phyloP scores from a whole-genome alignment of 30 jellyfish, hydroid and myxozoan species.

The Aurelia sp. region DNA sequence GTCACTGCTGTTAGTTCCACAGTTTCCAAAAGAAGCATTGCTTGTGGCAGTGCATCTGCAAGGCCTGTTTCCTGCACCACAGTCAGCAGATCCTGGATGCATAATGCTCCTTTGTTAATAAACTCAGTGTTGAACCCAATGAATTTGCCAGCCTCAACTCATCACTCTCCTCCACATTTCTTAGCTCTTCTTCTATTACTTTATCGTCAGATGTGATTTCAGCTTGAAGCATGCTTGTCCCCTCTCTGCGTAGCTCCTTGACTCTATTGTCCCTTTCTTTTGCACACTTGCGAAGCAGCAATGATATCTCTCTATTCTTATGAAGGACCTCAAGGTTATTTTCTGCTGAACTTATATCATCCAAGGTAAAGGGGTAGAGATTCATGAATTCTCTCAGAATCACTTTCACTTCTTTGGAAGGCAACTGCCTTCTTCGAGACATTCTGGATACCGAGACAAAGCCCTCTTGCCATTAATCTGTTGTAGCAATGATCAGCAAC shows the following conservation, averaged over 20 bases:
- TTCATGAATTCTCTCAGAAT: background rate
- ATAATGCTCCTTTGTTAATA: too few species aligned
- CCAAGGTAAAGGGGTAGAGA: conserved; percentile 30
- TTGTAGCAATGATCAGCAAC: too few species aligned
- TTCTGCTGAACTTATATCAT: conserved; percentile 7
- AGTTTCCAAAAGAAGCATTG: conserved; percentile 11
- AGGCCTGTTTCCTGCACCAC: too few species aligned
- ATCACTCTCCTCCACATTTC: conserved; percentile 24
- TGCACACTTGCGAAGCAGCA: background rate
- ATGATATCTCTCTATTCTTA: background rate
- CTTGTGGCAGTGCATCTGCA: conserved; percentile 39
- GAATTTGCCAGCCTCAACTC: conserved; percentile 19
- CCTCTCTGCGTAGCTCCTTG: background rate
- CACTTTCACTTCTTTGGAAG: background rate
- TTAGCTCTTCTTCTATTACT: background rate
- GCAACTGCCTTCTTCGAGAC: background rate
- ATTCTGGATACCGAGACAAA: too few species aligned
- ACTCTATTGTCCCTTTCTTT: background rate
- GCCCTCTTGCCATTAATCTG: too few species aligned
- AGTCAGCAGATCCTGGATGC: too few species aligned
- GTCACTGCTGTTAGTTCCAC: conserved; percentile 11
- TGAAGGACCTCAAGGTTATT: conserved; percentile 4
- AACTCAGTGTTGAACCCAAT: too few species aligned
- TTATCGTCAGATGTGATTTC: background rate
- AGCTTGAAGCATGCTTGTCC: background rate